These are phyloP conservation scores for Netelia virgata DNA, from an alignment of 2,888 invertebrate species.

Conservation along the genomic window DNA sequence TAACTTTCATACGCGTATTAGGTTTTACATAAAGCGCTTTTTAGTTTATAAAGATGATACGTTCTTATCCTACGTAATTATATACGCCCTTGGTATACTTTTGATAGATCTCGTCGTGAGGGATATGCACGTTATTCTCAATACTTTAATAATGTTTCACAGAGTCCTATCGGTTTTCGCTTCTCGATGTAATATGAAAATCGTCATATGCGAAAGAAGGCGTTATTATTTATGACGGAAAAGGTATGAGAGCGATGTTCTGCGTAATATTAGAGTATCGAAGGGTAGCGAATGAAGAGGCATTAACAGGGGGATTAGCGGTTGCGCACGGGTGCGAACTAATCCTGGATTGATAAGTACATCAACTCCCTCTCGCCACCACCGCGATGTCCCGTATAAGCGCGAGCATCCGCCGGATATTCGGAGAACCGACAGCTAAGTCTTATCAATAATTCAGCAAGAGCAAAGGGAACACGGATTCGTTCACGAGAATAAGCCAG, in stretches of 20 bases:
- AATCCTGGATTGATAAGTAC: constrained; percentile 80
- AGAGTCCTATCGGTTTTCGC: not conserved
- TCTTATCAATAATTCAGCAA: not conserved
- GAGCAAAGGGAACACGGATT: not conserved
- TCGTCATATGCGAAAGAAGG: not conserved
- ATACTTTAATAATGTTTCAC: not conserved
- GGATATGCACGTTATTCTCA: too few relatives aligned
- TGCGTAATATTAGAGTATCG: not conserved
- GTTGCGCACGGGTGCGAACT: constrained; percentile 77
- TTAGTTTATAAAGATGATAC: not conserved
- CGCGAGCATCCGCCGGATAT: not conserved
- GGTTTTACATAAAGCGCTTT: not conserved
- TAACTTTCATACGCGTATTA: not conserved
- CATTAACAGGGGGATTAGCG: constrained; percentile 71
- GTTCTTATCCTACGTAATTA: not conserved
- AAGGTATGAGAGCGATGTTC: not conserved
- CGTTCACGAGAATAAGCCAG: not conserved
- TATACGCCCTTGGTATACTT: not conserved
- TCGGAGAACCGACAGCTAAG: not conserved
- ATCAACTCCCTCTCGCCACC: constrained; percentile 64
- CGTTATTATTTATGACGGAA: not conserved
- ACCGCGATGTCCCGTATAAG: not conserved
- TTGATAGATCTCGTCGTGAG: not conserved
- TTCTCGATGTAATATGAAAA: too few relatives aligned
- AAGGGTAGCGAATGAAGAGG: constrained; percentile 12